phyloP scores from a whole-genome alignment of 2,797 vertebrate genomes.

The Phrynocephalus guinanensis region DNA sequence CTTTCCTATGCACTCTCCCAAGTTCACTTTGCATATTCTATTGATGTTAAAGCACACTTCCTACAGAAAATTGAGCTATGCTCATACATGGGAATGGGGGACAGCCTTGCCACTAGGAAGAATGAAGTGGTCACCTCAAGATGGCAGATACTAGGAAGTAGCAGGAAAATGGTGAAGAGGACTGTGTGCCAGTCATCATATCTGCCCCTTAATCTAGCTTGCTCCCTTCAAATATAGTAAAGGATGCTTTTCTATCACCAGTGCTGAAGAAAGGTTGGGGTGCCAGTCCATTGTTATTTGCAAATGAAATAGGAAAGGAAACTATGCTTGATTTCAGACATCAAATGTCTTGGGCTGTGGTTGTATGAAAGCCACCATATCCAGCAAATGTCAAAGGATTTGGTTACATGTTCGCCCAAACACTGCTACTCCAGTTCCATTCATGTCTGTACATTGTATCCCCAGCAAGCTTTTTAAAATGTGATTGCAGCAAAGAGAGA shows the following conservation, averaged over 20 bases:
- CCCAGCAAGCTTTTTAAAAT: slow-evolving; percentile 10
- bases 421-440: background rate
- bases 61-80: background rate
- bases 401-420: background rate
- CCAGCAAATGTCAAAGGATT: background rate
- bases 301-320: background rate
- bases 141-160: background rate
- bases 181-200: background rate
- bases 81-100: no score
- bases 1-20: background rate
- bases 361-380: background rate
- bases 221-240: background rate
- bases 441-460: background rate
- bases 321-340: background rate
- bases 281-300: background rate
- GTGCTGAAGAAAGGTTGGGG: background rate
- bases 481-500: background rate
- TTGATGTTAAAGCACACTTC: background rate
- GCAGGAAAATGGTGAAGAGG: background rate
- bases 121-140: background rate
- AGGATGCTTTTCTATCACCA: background rate
- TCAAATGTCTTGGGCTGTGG: background rate
- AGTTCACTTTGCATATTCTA: background rate
- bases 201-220: background rate
- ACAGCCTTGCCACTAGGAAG: background rate